These are phyloP conservation scores for Danionella dracula DNA, from an alignment of 2,797 vertebrate species.

Conservation along the genomic window DNA sequence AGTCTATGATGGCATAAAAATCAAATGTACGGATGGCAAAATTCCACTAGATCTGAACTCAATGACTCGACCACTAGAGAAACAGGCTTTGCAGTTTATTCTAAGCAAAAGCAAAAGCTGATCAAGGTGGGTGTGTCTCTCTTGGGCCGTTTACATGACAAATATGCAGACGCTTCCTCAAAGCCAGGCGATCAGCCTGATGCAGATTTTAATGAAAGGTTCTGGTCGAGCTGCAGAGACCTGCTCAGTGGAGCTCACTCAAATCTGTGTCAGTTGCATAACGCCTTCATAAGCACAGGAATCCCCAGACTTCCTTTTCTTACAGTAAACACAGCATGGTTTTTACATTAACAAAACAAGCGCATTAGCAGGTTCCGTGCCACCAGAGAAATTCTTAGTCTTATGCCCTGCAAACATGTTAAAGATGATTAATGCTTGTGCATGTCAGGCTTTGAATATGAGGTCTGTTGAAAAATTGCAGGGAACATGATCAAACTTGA, in stretches of 20 bases:
- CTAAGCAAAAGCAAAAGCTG: constrained; percentile 42
- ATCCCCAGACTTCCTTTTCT: neutral
- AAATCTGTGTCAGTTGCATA: constrained; percentile 23
- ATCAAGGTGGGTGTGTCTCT: constrained; percentile 32
- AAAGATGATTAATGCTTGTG: neutral
- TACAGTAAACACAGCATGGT: neutral
- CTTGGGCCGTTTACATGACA: constrained; percentile 12
- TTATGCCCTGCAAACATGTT: neutral
- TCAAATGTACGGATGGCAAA: too few species aligned
- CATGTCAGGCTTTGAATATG: neutral
- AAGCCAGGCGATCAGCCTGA: neutral
- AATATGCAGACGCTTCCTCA: constrained; percentile 31
- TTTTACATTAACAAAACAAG: neutral
- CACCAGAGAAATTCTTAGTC: neutral
- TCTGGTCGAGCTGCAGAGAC: neutral
- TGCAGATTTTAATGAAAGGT: neutral
- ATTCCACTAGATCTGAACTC: neutral
- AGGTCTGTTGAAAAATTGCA: neutral
- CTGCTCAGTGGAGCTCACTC: neutral
- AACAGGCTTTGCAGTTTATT: constrained; percentile 45
- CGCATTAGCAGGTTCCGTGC: neutral
- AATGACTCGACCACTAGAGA: neutral
- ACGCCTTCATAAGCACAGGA: neutral
- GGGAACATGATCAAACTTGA: constrained; percentile 12
- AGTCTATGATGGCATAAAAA: too few species aligned